A percentile compares a stretch with the other conserved stretches of the same genome.
Evolutionary conservation across 2,888 invertebrate genomes (phyloP).

Genomic region (Pocota personata): DNA sequence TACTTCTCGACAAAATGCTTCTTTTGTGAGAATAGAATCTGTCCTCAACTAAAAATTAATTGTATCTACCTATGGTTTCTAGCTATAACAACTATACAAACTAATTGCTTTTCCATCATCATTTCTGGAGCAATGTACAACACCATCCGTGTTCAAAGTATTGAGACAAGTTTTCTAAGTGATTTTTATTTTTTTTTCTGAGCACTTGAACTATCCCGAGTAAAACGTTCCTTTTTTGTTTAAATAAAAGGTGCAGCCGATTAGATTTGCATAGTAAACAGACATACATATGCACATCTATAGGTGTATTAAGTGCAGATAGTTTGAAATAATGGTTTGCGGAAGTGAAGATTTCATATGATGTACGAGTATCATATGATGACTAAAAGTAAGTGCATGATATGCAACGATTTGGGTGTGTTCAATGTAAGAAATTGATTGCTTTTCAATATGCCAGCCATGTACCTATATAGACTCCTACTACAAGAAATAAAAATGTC

Average conservation of each 20-base stretch:
- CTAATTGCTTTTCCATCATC: conserved; percentile 18
- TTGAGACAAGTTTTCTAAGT: conserved; percentile 5
- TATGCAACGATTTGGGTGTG: conserved; percentile 13
- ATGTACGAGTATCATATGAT: not conserved
- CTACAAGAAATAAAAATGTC: not conserved
- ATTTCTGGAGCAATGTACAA: conserved; percentile 15
- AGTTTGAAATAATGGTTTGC: not conserved
- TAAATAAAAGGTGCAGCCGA: conserved; percentile 2
- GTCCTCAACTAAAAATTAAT: not conserved
- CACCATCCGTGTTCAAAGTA: conserved; percentile 1
- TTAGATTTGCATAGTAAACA: conserved; percentile 9
- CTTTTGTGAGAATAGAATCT: not conserved
- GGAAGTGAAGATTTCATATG: conserved; percentile 3
- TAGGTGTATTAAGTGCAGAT: not conserved
- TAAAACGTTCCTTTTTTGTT: not conserved
- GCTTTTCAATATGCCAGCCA: conserved; percentile 1
- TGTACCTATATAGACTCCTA: not conserved
- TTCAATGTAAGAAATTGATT: conserved; percentile 12
- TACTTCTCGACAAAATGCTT: not conserved
- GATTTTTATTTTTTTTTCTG: not conserved
- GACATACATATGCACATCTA: not conserved
- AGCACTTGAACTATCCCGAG: not conserved
- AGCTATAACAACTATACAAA: conserved; percentile 10
- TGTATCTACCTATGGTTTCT: not conserved
- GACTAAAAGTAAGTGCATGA: not conserved